Evolutionary conservation across 2,888 invertebrate species (phyloP).

Genomic region (Spicauda simplicius): DNA sequence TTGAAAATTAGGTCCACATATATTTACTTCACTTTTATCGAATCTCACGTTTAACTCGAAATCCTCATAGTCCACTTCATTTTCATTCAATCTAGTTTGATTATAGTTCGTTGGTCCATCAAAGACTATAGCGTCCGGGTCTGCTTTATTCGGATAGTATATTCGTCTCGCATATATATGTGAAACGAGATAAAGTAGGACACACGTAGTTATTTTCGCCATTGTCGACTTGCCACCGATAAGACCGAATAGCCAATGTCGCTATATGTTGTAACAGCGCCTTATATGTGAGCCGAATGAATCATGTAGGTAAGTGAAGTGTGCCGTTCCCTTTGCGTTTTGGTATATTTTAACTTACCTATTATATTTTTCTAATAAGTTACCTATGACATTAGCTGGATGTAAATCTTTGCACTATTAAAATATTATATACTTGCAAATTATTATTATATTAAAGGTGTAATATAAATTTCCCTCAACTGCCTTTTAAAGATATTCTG

Average conservation of each 20-base stretch:
- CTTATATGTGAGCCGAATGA: slow-evolving; percentile 16
- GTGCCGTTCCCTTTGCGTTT: too few relatives aligned
- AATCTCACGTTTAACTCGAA: slow-evolving; percentile 48
- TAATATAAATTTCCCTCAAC: too few relatives aligned
- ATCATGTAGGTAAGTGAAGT: background rate
- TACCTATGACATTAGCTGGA: too few relatives aligned
- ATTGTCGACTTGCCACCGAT: slow-evolving; percentile 16
- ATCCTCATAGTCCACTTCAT: slow-evolving; percentile 51
- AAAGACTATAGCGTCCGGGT: slow-evolving; percentile 62
- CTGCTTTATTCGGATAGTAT: slow-evolving; percentile 53
- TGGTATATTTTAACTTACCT: background rate
- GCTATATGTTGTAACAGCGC: slow-evolving; percentile 5
- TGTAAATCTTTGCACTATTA: too few relatives aligned
- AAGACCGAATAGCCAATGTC: slow-evolving; percentile 2
- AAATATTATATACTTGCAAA: too few relatives aligned
- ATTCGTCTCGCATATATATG: slow-evolving; percentile 41
- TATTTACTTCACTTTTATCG: slow-evolving; percentile 19
- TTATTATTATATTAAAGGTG: too few relatives aligned
- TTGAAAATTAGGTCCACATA: slow-evolving; percentile 51
- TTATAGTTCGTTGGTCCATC: slow-evolving; percentile 63
- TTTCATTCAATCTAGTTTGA: slow-evolving; percentile 38
- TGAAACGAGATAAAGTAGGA: slow-evolving; percentile 22
- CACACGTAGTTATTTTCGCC: slow-evolving; percentile 17
- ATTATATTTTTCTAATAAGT: too few relatives aligned
- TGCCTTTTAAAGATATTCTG: too few relatives aligned